Conservation (phyloP, 2,888 invertebrate genomes). For the Yponomeuta malinellus region DNA sequence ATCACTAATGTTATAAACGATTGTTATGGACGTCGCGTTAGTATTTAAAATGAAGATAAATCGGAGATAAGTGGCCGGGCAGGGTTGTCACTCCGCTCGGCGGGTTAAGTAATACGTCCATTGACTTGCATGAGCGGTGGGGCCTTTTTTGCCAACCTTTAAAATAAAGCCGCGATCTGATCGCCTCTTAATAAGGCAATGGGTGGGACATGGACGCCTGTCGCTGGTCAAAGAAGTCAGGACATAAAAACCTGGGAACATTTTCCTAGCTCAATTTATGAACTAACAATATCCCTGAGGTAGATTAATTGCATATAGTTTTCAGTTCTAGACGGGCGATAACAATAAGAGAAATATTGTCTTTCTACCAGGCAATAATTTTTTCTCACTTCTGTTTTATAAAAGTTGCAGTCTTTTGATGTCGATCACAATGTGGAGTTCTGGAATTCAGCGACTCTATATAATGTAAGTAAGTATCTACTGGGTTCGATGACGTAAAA, state of each 20-base stretch:
- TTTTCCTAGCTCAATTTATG: background rate
- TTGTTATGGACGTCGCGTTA: conserved; percentile 4
- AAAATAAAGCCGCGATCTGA: conserved; percentile 33
- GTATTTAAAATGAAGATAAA: conserved; percentile 27
- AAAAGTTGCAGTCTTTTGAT: background rate
- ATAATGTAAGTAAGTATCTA: background rate
- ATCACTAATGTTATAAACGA: conserved; percentile 10
- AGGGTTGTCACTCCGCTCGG: conserved; percentile 27
- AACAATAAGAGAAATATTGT: conserved; percentile 34
- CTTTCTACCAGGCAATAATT: conserved; percentile 18
- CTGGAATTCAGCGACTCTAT: background rate
- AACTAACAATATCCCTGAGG: background rate
- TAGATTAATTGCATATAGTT: conserved; percentile 14
- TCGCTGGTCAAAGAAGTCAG: conserved; percentile 32
- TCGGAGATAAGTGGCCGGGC: conserved; percentile 28
- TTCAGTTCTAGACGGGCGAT: conserved; percentile 30
- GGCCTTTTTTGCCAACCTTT: conserved; percentile 32
- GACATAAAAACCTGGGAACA: background rate
- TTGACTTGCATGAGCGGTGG: conserved; percentile 45
- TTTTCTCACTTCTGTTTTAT: conserved; percentile 24
- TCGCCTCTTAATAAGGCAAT: conserved; percentile 38
- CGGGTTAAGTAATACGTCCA: conserved; percentile 27
- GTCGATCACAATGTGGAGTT: background rate
- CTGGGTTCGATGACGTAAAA: no score
- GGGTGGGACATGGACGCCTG: conserved; percentile 29